Percentiles rank a stretch among this genome's conserved stretches.
These are phyloP conservation scores for Metellina segmentata DNA, from an alignment of 2,888 invertebrate species.

Conservation along the genomic window DNA sequence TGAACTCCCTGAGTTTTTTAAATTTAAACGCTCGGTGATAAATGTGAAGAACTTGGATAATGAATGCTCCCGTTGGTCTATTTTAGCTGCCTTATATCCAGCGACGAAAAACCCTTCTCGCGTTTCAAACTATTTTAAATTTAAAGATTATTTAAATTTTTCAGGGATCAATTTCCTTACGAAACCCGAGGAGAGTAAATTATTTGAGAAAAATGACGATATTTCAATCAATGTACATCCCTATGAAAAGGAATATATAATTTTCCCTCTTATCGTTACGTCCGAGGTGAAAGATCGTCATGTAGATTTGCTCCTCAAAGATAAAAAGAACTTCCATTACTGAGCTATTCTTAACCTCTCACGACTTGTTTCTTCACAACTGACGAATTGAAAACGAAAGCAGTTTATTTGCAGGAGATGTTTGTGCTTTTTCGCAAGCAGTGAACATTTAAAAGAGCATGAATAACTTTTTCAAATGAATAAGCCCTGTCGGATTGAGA, in stretches of 20 bases:
- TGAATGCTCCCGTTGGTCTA: background rate
- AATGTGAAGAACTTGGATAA: background rate
- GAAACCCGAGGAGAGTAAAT: too few relatives aligned
- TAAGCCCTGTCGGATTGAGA: too few relatives aligned
- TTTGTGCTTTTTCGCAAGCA: too few relatives aligned
- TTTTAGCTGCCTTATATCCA: background rate
- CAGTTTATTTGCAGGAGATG: too few relatives aligned
- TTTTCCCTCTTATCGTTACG: background rate
- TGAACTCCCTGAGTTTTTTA: background rate
- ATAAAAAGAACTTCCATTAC: too few relatives aligned
- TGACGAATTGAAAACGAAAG: too few relatives aligned
- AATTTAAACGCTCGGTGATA: background rate
- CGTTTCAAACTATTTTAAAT: background rate
- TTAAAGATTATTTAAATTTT: background rate
- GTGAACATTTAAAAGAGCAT: too few relatives aligned
- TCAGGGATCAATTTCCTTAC: background rate
- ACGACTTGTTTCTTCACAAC: too few relatives aligned
- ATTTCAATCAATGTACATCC: slow-evolving; percentile 9
- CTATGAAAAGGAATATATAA: background rate
- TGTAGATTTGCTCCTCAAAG: background rate
- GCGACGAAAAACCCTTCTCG: background rate
- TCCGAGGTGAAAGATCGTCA: too few relatives aligned
- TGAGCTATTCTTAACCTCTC: too few relatives aligned
- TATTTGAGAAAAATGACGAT: too few relatives aligned
- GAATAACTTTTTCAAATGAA: too few relatives aligned